A percentile compares a stretch with the other conserved stretches of the same genome.
These are phyloP conservation scores for Idris sp. DNA, from an alignment of 1,140 invertebrate species.

Conservation along the genomic window DNA sequence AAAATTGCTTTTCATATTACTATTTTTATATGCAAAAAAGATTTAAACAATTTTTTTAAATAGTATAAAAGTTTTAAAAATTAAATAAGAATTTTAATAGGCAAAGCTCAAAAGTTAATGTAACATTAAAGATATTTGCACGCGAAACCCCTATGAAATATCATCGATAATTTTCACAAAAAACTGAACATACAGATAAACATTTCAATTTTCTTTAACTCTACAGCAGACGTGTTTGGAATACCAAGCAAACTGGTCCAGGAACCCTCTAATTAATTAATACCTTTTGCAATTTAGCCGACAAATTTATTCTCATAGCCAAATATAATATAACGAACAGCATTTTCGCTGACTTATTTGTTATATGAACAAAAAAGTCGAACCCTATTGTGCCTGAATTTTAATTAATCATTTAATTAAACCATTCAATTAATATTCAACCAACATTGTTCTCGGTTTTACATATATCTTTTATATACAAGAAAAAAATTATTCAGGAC, in stretches of 20 bases:
- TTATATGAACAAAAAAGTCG: slow-evolving; percentile 2
- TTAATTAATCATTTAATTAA: background rate
- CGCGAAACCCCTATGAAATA: no score
- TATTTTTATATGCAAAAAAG: no score
- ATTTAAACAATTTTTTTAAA: no score
- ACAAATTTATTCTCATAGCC: slow-evolving; percentile 6
- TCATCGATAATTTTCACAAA: no score
- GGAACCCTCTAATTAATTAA: slow-evolving; percentile 15
- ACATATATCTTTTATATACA: no score
- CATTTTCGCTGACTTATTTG: slow-evolving; percentile 8
- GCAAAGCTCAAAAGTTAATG: slow-evolving; percentile 32
- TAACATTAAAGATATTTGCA: slow-evolving; percentile 18
- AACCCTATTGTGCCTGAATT: background rate
- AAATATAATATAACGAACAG: slow-evolving; percentile 14
- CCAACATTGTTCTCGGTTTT: no score
- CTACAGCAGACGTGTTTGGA: slow-evolving; percentile 7
- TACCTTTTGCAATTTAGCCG: slow-evolving; percentile 5
- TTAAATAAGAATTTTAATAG: no score
- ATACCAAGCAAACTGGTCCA: slow-evolving; percentile 8
- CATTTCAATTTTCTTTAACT: slow-evolving; percentile 19
- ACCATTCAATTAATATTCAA: no score
- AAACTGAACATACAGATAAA: slow-evolving; percentile 21
- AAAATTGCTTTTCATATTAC: no score
- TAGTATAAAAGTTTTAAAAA: no score
- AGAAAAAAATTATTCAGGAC: background rate